Evolutionary conservation across 2,113 vertebrate genomes (phyloP).

Genomic region (Malaclemys terrapin): DNA sequence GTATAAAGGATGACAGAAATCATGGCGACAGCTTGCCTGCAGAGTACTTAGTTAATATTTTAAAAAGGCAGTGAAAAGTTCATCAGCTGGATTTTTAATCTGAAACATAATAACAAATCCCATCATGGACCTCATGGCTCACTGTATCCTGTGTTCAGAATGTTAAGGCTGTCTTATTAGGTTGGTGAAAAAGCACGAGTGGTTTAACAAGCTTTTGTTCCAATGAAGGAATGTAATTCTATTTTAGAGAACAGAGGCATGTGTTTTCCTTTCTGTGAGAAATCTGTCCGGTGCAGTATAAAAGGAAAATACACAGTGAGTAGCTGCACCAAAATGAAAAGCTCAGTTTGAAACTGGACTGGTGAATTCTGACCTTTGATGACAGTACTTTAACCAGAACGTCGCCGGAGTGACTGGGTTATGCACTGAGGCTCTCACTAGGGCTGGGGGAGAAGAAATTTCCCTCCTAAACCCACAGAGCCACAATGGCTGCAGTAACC

Average conservation of each 20-base stretch:
- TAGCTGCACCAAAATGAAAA: conserved; percentile 20
- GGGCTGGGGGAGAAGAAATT: conserved; percentile 22
- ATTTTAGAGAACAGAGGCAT: background rate
- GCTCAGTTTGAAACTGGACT: background rate
- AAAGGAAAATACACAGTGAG: background rate
- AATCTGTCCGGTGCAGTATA: background rate
- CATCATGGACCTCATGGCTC: background rate
- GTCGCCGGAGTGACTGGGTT: background rate
- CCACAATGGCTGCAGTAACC: background rate
- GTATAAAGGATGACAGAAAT: background rate
- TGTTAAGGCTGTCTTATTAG: background rate
- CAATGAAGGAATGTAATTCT: background rate
- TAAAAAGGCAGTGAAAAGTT: background rate
- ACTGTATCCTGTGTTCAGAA: background rate
- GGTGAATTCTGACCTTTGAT: conserved; percentile 24
- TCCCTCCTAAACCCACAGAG: conserved; percentile 7
- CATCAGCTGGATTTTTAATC: background rate
- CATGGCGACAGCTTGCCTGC: background rate
- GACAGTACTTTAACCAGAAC: conserved; percentile 18
- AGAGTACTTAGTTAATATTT: background rate
- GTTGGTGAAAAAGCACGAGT: background rate
- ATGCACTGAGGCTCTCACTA: background rate
- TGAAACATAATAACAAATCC: background rate
- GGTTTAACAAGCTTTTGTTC: background rate
- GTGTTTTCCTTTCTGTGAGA: background rate